Evolutionary conservation across 2,113 vertebrate genomes (phyloP).

Genomic region (Pseudolaguvia tuberculata): DNA sequence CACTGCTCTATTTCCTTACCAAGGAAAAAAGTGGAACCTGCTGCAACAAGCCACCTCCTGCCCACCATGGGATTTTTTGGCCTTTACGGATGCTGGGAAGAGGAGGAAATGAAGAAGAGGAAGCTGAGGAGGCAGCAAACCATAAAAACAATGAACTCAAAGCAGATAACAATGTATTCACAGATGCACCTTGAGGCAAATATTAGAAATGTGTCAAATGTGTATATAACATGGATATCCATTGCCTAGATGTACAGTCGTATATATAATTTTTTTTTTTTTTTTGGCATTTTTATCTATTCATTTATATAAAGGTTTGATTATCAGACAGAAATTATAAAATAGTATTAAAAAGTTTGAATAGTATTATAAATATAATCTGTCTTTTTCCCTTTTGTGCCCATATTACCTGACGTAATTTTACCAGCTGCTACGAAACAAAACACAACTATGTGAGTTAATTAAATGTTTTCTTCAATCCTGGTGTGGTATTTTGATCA

Average conservation of each 20-base stretch:
- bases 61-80: constrained; percentile 61
- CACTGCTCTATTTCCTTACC: constrained; percentile 75
- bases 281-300: background rate
- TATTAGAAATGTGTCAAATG: background rate
- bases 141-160: constrained; percentile 65
- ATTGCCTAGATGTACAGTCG: background rate
- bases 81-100: constrained; percentile 64
- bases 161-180: constrained; percentile 41
- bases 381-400: background rate
- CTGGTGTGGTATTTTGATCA: constrained; percentile 25
- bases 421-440: background rate
- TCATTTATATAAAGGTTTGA: background rate
- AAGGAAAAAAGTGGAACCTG: constrained; percentile 69
- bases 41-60: constrained; percentile 55
- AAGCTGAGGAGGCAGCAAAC: constrained; percentile 52
- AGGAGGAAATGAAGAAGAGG: constrained; percentile 60
- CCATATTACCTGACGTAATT: background rate
- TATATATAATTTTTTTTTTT: no score
- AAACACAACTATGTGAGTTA: background rate
- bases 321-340: background rate
- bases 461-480: constrained; percentile 15
- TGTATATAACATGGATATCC: background rate
- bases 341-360: background rate
- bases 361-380: background rate
- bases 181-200: constrained; percentile 34